Evolutionary conservation across 2,113 vertebrate species (phyloP).

Genomic region (Ifrita kowaldi): DNA sequence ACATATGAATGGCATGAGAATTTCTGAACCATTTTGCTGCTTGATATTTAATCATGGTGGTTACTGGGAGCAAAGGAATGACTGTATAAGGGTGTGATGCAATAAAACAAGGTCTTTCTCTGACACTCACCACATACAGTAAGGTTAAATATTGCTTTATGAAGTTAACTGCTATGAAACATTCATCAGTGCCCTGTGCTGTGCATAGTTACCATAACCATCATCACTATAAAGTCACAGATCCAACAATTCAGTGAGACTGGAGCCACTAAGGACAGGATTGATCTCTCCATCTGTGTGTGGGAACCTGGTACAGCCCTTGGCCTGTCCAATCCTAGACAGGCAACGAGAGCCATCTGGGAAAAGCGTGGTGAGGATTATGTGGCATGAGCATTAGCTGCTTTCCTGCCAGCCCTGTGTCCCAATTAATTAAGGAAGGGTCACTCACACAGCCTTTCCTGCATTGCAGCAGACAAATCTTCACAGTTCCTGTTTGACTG

Average conservation of each 20-base stretch:
- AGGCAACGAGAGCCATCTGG: background rate
- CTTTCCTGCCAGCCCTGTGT: background rate
- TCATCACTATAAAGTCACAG: background rate
- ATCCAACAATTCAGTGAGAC: background rate
- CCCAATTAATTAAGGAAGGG: background rate
- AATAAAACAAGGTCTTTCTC: background rate
- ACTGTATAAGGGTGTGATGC: background rate
- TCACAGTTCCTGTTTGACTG: background rate
- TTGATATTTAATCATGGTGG: background rate
- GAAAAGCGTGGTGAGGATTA: background rate
- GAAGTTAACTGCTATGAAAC: background rate
- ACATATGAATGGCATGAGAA: background rate
- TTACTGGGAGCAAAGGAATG: background rate
- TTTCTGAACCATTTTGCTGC: background rate
- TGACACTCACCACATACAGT: fast-evolving
- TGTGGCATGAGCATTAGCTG: background rate
- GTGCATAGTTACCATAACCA: background rate
- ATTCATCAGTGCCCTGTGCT: background rate
- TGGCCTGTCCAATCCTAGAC: background rate
- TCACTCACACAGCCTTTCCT: background rate
- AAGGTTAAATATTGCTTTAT: background rate
- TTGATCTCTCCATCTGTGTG: background rate
- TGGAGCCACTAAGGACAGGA: background rate
- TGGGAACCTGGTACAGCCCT: background rate
- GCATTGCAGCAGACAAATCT: background rate